Evolutionary conservation across 2,888 invertebrate species (phyloP).

Genomic region (Patella pellucida): DNA sequence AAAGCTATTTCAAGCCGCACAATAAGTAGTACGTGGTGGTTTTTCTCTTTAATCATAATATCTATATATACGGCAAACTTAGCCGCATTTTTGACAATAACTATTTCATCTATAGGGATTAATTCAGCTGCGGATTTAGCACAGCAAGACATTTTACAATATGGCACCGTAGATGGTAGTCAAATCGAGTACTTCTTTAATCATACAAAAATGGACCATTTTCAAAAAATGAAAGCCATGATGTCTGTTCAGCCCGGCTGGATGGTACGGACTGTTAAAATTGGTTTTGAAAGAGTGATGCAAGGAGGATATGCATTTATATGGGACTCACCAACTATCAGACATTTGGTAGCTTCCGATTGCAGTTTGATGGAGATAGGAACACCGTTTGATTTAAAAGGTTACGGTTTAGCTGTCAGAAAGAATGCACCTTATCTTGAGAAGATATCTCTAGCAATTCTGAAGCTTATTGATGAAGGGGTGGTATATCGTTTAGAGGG

Average conservation of each 20-base stretch:
- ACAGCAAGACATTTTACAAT: constrained; percentile 53
- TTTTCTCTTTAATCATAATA: constrained; percentile 62
- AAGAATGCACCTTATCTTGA: constrained; percentile 57
- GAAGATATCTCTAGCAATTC: constrained; percentile 53
- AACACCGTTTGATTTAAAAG: constrained; percentile 62
- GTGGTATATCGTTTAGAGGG: constrained; percentile 56
- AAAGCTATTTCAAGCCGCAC: constrained; percentile 59
- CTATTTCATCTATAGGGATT: constrained; percentile 42
- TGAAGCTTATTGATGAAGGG: constrained; percentile 59
- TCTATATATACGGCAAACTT: constrained; percentile 65
- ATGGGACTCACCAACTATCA: constrained; percentile 65
- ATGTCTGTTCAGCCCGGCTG: constrained; percentile 55
- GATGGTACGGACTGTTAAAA: constrained; percentile 52
- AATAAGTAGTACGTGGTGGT: constrained; percentile 62
- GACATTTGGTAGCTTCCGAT: constrained; percentile 56
- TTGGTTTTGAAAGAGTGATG: constrained; percentile 55
- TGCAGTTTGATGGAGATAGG: constrained; percentile 64
- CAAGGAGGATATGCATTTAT: constrained; percentile 64
- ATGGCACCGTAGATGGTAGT: constrained; percentile 63
- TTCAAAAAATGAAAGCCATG: constrained; percentile 59
- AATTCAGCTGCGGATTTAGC: constrained; percentile 59
- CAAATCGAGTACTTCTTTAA: constrained; percentile 63
- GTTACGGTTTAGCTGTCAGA: constrained; percentile 60
- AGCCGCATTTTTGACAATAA: constrained; percentile 64
- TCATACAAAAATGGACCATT: constrained; percentile 56